Percentiles rank a stretch among this genome's conserved stretches.
phyloP scores from a whole-genome alignment of 2,888 invertebrate genomes.

The Apotomis betuletana region DNA sequence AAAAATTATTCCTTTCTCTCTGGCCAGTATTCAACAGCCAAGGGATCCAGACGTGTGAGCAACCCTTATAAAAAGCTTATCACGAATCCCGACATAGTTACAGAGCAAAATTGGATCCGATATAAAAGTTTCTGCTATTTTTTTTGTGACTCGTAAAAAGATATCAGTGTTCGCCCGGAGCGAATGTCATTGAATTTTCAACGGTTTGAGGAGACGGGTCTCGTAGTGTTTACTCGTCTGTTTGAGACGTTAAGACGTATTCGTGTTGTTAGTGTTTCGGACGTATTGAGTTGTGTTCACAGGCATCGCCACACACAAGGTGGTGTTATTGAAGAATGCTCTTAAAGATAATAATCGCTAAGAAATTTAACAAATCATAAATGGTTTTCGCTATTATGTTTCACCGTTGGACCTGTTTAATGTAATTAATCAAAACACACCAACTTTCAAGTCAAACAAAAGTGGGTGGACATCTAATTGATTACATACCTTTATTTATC shows the following conservation, averaged over 20 bases:
- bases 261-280: constrained; percentile 12
- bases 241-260: constrained; percentile 22
- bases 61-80: constrained; percentile 45
- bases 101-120: constrained; percentile 44
- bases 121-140: constrained; percentile 42
- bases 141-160: constrained; percentile 42
- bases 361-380: no score
- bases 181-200: constrained; percentile 41
- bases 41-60: constrained; percentile 37
- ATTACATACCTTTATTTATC: no score
- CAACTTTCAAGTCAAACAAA: no score
- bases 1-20: constrained; percentile 14
- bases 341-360: no score
- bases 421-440: no score
- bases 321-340: no score
- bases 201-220: constrained; percentile 31
- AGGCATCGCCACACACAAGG: no score
- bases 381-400: no score
- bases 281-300: neutral
- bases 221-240: constrained; percentile 24
- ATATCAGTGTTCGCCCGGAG: constrained; percentile 38
- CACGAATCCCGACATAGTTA: constrained; percentile 42
- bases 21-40: constrained; percentile 37
- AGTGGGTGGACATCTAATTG: no score
- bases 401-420: no score